Evolutionary conservation across 2,888 invertebrate species (phyloP), one percentile per base, ranked within the genome.

Genomic region (Synanthedon vespiformis): DNA sequence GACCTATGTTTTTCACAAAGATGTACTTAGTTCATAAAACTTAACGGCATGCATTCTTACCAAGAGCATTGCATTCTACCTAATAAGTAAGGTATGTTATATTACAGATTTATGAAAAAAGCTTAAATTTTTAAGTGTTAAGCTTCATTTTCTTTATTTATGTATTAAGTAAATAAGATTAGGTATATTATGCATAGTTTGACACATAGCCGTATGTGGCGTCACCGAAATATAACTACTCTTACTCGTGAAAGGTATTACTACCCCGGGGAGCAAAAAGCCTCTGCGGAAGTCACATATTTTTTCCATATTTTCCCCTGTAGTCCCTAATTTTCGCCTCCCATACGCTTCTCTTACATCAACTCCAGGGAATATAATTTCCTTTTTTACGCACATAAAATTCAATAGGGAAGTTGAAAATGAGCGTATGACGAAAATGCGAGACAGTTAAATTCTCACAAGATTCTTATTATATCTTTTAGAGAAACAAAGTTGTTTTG

Each of bases 301-400:
- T 58, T 54, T 50, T 57, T 53, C 60, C 61, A 67, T 65, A 66
- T 67, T 62, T 34, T 55, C 54, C 56, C 53, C 58, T 57, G 58
- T 62, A 59, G 61, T 57, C 50, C 54, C 51, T 58, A 61, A 65
- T 62, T 60, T 58, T 58, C 61, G 55, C 57, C 53, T 58, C 53
- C 52, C 53, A 58, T 63, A 64, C 57, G 55, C 60, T 58, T 65
- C 67, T 67, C 48, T 56, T 56, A 54, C 57, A 59, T 52, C 56
- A 54, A 56, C 61, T 58, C 61, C 14, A 56, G 61, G 66, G 63
- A 57, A 61, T 59, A 60, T 61, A 62, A 67, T 68, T 67, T 65
- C 57, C 60, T 60, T 58, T 56, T 57, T 59, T 49, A 57, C 60
- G 51, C 51, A 47, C 49, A 49, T 61, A 61, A 64, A 63, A 66